These are phyloP conservation scores for Alsophila aescularia DNA, from an alignment of 2,888 invertebrate species.

Conservation along the genomic window DNA sequence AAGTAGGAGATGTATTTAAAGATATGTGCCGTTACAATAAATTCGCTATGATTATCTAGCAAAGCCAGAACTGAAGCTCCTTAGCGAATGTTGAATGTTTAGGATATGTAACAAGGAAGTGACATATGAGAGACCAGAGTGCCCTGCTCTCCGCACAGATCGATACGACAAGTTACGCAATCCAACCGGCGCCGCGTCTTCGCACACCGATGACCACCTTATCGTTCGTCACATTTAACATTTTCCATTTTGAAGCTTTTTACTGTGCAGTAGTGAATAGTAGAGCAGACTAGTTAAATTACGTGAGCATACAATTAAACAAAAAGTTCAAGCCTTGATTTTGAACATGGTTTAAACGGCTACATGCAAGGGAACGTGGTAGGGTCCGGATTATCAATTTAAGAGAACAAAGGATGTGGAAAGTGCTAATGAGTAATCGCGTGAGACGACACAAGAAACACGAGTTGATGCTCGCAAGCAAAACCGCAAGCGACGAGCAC, in stretches of 20 bases:
- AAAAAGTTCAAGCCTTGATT: constrained; percentile 15
- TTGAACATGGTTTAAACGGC: constrained; percentile 7
- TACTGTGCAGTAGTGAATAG: constrained; percentile 13
- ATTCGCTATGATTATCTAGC: not conserved
- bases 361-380: constrained; percentile 18
- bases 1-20: not conserved
- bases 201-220: constrained; percentile 45
- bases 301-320: constrained; percentile 10
- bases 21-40: not conserved
- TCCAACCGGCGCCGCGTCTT: constrained; percentile 70
- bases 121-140: constrained; percentile 58
- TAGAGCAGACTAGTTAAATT: not conserved
- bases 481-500: constrained; percentile 54
- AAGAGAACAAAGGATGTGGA: constrained; percentile 27
- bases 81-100: not conserved
- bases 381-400: constrained; percentile 17
- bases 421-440: constrained; percentile 57
- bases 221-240: constrained; percentile 34
- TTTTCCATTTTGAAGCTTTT: not conserved
- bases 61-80: not conserved
- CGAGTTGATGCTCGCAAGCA: constrained; percentile 55
- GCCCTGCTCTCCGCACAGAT: constrained; percentile 73
- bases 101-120: constrained; percentile 48
- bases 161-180: constrained; percentile 82
- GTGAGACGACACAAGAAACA: constrained; percentile 47